Evolutionary conservation across 2,888 invertebrate genomes (phyloP), one percentile per base, ranked within the genome.

Genomic region (Drosophila longiperda): DNA sequence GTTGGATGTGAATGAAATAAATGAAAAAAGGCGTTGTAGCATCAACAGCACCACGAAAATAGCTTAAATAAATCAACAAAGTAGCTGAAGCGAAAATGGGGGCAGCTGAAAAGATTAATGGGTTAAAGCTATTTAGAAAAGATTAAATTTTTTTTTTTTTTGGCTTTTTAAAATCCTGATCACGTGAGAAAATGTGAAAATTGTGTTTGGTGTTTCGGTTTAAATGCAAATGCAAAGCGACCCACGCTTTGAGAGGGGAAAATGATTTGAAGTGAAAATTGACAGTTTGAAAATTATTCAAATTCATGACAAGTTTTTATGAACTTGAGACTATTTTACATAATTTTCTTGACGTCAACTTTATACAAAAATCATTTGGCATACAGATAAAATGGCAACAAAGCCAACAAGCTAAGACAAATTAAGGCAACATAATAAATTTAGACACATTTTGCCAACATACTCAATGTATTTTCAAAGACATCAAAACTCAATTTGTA

Each of bases 281-380:
- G 76, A 73, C 70, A 80, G 70, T 48, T 72, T 73, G 64, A 48
- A 70, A 75, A 85, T 78, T 85, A 82, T 78, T 80, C 85, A 74
- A 84, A 77, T 82, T 80, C 80, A 68, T 77, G 78, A 80, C 80
- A 87, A 85, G 75, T 82, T 73, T 73, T 32, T 63, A 72, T 66
- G 73, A 71, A 73, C 76, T 87, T 87, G 78, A 78, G 72, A 64
- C 78, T 73, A 54, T 78, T 87, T 87, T 78, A 73, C 85, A 85
- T 87, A 85, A 87, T 87, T 82, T 75, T 55, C 52, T 60, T 73
- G 80, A 68, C 82, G 33, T 68, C 65, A 68, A 78, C 66, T 83
- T 77, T 70, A 50, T n/a, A 34, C 12, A 61, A 71, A 60, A 75
- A 70, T 66, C 68, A 75, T 78, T 64, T 58, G 29, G 33, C 36